These are phyloP conservation scores for Apteryx owenii DNA, from an alignment of 2,113 vertebrate species.

Conservation along the genomic window DNA sequence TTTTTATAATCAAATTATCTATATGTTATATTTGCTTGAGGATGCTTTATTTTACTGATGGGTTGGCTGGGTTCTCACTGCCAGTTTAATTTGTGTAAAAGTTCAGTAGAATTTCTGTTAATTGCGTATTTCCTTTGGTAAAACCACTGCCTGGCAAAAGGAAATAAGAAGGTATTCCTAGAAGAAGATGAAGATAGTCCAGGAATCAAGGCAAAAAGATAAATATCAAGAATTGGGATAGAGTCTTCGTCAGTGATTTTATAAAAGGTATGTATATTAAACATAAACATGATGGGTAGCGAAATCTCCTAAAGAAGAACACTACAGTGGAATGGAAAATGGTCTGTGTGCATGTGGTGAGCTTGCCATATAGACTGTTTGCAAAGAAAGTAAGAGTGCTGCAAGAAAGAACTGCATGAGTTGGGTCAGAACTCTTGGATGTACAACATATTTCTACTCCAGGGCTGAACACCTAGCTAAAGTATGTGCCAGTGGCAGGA, in stretches of 20 bases:
- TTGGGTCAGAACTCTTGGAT: not conserved
- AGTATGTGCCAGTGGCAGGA: not conserved
- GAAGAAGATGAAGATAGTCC: not conserved
- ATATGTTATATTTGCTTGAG: not conserved
- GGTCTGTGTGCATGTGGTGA: not conserved
- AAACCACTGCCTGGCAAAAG: not conserved
- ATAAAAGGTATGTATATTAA: not conserved
- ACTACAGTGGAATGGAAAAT: not conserved
- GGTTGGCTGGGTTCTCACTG: not conserved
- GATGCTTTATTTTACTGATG: not conserved
- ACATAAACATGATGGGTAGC: not conserved
- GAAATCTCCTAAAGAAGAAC: not conserved
- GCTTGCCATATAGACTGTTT: not conserved
- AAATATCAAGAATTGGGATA: not conserved
- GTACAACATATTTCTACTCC: not conserved
- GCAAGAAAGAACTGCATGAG: not conserved
- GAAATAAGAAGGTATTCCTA: not conserved
- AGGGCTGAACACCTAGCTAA: not conserved
- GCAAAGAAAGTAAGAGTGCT: not conserved
- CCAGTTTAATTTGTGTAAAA: not conserved
- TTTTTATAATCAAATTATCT: rapidly evolving
- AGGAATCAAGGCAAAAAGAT: not conserved
- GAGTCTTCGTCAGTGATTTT: not conserved
- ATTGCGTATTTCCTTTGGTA: not conserved
- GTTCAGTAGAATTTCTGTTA: not conserved